phyloP scores from a whole-genome alignment of 64 coral and sea anemone species.

The Pachyseris speciosa region DNA sequence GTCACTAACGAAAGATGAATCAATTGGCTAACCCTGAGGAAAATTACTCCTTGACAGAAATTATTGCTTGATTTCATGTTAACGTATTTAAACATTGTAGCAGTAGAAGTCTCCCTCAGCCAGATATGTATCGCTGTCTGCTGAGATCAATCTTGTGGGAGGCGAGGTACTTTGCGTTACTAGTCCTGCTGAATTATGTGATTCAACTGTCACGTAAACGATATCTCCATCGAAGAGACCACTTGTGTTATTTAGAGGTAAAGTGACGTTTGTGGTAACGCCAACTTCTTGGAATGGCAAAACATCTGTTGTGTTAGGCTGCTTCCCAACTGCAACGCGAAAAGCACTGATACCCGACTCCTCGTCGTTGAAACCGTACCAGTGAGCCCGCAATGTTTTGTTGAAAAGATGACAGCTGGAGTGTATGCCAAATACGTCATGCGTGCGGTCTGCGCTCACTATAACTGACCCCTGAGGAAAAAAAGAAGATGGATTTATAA shows the following conservation, averaged over 20 bases:
- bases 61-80: too few species aligned
- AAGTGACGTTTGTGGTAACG: conserved; percentile 52
- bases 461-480: conserved; percentile 79
- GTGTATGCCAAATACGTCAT: conserved; percentile 87
- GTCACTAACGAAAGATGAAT: too few species aligned
- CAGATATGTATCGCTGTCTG: conserved; percentile 45
- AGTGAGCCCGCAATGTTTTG: conserved; percentile 84
- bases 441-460: conserved; percentile 85
- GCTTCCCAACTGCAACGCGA: conserved; percentile 71
- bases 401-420: conserved; percentile 91
- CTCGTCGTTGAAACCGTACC: conserved; percentile 79
- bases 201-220: conserved; percentile 76
- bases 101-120: conserved; percentile 90
- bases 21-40: too few species aligned
- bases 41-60: too few species aligned
- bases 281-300: conserved; percentile 62
- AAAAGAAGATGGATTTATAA: neutral
- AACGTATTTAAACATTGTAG: conserved; percentile 34
- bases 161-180: conserved; percentile 57
- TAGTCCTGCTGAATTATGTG: conserved; percentile 75
- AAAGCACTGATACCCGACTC: conserved; percentile 80
- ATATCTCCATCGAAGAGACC: conserved; percentile 64
- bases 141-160: conserved; percentile 87
- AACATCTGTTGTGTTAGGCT: conserved; percentile 53
- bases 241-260: conserved; percentile 30